Evolutionary conservation across 2,888 invertebrate genomes (phyloP).

Genomic region (Omphaloscelis lunosa): DNA sequence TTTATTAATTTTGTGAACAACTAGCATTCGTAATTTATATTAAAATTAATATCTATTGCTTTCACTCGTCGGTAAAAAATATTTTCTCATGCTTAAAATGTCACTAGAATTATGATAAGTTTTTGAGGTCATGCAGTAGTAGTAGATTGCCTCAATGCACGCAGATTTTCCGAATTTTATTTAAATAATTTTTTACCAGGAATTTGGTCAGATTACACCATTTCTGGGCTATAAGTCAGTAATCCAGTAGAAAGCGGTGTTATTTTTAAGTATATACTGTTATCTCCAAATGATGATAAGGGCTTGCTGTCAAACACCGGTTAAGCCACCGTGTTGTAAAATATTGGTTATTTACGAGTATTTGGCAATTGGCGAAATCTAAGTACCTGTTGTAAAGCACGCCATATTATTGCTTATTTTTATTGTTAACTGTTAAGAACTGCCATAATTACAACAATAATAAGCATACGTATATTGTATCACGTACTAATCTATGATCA

Average conservation of each 20-base stretch:
- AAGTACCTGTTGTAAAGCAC: conserved; percentile 4
- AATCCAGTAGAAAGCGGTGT: neutral
- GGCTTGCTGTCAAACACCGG: neutral
- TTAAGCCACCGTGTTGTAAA: conserved; percentile 13
- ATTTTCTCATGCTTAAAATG: neutral
- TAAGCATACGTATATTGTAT: neutral
- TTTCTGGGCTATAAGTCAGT: neutral
- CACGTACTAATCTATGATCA: conserved; percentile 25
- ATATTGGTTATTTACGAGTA: conserved; percentile 24
- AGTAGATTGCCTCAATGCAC: too few relatives aligned
- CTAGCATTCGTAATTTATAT: neutral
- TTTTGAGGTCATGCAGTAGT: neutral
- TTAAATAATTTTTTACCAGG: neutral
- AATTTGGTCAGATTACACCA: neutral
- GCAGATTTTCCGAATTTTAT: neutral
- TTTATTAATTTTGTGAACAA: too few relatives aligned
- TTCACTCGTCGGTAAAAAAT: too few relatives aligned
- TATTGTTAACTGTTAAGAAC: conserved; percentile 12
- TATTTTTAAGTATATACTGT: neutral
- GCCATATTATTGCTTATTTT: conserved; percentile 6
- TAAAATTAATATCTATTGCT: neutral
- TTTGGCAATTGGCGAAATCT: conserved; percentile 31
- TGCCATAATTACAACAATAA: conserved; percentile 2
- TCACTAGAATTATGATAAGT: neutral
- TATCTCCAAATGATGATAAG: conserved; percentile 22